Base-by-base conservation (phyloP, 2,113 vertebrate species). In the Taxidea taxus region DNA sequence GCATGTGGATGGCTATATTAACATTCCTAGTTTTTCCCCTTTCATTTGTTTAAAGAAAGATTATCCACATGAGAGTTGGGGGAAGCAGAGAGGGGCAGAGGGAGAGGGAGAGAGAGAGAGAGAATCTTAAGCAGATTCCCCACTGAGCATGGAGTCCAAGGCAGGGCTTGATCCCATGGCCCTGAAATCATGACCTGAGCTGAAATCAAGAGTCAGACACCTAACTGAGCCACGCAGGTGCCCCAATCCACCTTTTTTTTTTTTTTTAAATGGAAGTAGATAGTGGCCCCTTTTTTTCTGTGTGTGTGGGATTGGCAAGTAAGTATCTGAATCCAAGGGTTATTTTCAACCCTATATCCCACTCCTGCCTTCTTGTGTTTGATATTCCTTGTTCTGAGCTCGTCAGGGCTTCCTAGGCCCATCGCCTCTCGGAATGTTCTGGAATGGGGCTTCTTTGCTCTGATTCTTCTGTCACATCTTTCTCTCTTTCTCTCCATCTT, bases 371-470 rank as follows among this genome's bases (percentile, higher is more conserved):
- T 54, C 51, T 42, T 27, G 29, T 42, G 1, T 1, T 2, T 5
- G 11, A 20, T 15, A 18, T n/a, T 44, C 49, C 54, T 44, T 29
- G 2, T 54, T n/a, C 13, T 31, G 42, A 72, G 51, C 27, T 34
- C 34, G 4, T 14, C n/a, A 16, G 37, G 64, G 11, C 21, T 75
- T 66, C 21, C 56, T 37, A 20, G 2, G 34, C 7, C 14, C 1
- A 0, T 25, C 21, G 4, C 21, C 62, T 10, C 74, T 20, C 4
- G 0, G 34, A n/a, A 16, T 12, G 62, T 12, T n/a, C 62, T 9
- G 58, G 58, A 1, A 8, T 29, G 37, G 4, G 37, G 51, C 21
- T 47, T 70, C 10, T 42, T 27, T n/a, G 9, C 21, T 51, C 31
- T 27, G 51, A 18, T 20, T 21, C 42, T 60, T 15, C 20, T 6